phyloP scores from a whole-genome alignment of 1,140 invertebrate genomes.

The Brachionus angularis region DNA sequence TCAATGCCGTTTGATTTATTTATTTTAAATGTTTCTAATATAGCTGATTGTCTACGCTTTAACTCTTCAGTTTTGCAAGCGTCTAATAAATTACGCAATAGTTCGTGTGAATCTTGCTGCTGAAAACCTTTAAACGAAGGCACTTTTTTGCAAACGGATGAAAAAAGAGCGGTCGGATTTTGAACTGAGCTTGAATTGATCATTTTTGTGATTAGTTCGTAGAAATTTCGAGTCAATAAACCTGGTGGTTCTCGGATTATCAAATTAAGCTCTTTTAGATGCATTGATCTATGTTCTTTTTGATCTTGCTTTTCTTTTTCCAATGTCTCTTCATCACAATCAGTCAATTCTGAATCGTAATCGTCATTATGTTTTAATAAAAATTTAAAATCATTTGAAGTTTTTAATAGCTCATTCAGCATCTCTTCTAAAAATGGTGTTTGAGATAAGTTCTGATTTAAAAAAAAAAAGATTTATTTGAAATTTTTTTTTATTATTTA shows the following conservation, averaged over 20 bases:
- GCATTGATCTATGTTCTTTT: slow-evolving; percentile 27
- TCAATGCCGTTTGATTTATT: slow-evolving; percentile 61
- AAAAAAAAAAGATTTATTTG: background rate
- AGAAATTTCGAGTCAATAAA: background rate
- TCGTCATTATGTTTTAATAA: slow-evolving; percentile 28
- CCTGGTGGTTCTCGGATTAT: background rate
- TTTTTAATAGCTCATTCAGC: background rate
- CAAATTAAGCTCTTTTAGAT: background rate
- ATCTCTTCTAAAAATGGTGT: slow-evolving; percentile 18
- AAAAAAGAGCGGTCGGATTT: slow-evolving; percentile 4
- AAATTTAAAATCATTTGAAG: background rate
- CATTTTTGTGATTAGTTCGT: slow-evolving; percentile 20
- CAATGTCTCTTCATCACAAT: slow-evolving; percentile 10
- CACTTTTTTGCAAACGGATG: slow-evolving; percentile 50
- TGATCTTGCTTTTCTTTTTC: background rate
- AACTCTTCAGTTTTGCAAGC: slow-evolving; percentile 68
- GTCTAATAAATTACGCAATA: slow-evolving; percentile 81
- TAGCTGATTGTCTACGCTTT: slow-evolving; percentile 49
- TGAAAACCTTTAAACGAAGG: slow-evolving; percentile 83
- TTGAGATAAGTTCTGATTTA: slow-evolving; percentile 23
- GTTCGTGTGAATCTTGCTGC: slow-evolving; percentile 92
- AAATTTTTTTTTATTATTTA: background rate
- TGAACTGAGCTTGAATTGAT: background rate
- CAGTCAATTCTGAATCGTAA: slow-evolving; percentile 34
- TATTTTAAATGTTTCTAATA: slow-evolving; percentile 55